Base-by-base conservation (phyloP, 2,797 vertebrate genomes). In the Enoplosus armatus region DNA sequence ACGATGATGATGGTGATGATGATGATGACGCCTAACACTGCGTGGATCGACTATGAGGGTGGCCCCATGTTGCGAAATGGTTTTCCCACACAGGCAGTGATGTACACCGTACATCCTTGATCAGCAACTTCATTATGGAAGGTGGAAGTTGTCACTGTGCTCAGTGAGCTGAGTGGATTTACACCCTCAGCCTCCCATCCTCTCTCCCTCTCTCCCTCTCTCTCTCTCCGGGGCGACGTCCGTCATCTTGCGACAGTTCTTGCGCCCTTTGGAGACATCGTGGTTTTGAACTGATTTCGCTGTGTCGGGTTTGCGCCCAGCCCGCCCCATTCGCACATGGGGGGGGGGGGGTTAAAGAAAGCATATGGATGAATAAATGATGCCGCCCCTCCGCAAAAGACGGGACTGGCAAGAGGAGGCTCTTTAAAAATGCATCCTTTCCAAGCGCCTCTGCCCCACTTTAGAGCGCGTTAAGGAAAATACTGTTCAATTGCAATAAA, bases 341-440 rank as follows among this genome's bases (percentile, higher is more conserved):
- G 71, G 75, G 55, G 71, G 75, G 55, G 66, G 79, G 87, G 80
- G 91, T 92, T 90, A 87, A 88, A 91, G 91, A 92, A 93, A 91
- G 90, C 83, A 78, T 79, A 67, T 53, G 87, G 78, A 95, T 95
- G 83, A 95, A 95, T 95, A 93, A 95, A 95, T 91, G 78, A 94
- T 95, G 90, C 74, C 77, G 54, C 86, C 80, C 73, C 80, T 70
- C 63, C 78, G 75, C 65, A 72, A 87, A 87, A 85, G 82, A 93
- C 70, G 88, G 86, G 85, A 87, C 86, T 87, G 89, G 89, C 77
- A 73, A 58, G 60, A 77, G 74, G 68, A 77, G 85, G 83, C 85
- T 92, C 60, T 91, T 95, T 89, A 94, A 95, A 95, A 92, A 94
- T 92, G 91, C 85, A 95, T 95, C 86, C 68, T 89, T 78, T 77